Evolutionary conservation across 2,888 invertebrate species (phyloP).

Genomic region (Linhomoeus sp.): DNA sequence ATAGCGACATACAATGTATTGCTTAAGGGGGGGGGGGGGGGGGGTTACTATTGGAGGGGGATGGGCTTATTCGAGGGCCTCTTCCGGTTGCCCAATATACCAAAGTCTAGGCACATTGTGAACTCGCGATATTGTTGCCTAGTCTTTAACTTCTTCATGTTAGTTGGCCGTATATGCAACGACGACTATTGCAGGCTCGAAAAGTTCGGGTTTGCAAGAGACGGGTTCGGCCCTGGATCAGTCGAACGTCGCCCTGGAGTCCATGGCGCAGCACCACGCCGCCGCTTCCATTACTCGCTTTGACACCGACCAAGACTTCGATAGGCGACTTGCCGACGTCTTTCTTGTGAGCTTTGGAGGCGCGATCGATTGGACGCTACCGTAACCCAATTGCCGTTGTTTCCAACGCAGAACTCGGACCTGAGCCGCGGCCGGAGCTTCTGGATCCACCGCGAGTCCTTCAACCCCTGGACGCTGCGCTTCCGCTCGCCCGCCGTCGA

Average conservation of each 20-base stretch:
- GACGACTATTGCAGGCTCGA: too few species aligned
- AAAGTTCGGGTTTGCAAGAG: conserved; percentile 21
- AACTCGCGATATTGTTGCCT: too few species aligned
- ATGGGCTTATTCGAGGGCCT: too few species aligned
- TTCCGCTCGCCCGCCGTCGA: conserved; percentile 43
- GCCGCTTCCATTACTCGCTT: conserved; percentile 24
- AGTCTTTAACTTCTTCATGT: too few species aligned
- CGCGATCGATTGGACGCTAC: too few species aligned
- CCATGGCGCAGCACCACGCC: conserved; percentile 25
- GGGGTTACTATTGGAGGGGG: too few species aligned
- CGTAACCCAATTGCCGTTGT: background rate
- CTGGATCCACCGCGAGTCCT: conserved; percentile 30
- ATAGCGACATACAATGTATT: too few species aligned
- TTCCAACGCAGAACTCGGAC: conserved; percentile 3
- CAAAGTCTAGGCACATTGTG: too few species aligned
- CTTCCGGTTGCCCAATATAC: too few species aligned
- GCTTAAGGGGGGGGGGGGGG: too few species aligned
- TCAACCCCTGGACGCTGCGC: conserved; percentile 54
- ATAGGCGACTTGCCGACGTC: conserved; percentile 20
- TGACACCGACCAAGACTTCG: conserved; percentile 26
- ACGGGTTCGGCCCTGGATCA: conserved; percentile 18
- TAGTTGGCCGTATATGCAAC: too few species aligned
- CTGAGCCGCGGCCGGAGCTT: conserved; percentile 9
- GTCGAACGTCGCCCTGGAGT: conserved; percentile 21
- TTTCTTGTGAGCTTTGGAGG: too few species aligned